These are phyloP conservation scores for Phallusia fumigata DNA, from an alignment of 23 tunicate species.

Conservation along the genomic window DNA sequence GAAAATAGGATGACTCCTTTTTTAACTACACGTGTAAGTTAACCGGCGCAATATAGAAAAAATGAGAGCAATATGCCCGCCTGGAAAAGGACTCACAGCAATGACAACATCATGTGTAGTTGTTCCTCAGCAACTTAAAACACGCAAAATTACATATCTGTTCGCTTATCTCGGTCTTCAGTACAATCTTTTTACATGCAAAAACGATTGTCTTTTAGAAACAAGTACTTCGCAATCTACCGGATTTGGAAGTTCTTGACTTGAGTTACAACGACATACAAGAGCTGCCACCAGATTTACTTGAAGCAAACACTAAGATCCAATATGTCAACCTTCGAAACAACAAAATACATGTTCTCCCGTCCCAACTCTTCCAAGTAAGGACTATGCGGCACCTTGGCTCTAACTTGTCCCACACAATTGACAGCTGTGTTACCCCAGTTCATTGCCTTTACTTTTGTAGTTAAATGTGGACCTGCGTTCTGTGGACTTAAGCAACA, in stretches of 20 bases:
- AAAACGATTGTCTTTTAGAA: slow-evolving; percentile 18
- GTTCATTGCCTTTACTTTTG: neutral
- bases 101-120: too few species aligned
- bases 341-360: slow-evolving; percentile 45
- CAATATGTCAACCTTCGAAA: slow-evolving; percentile 43
- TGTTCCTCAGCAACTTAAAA: too few species aligned
- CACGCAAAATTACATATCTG: too few species aligned
- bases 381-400: neutral
- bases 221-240: slow-evolving; percentile 16
- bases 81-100: too few species aligned
- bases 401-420: too few species aligned
- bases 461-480: neutral
- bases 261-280: slow-evolving; percentile 42
- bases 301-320: slow-evolving; percentile 35
- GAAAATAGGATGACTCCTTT: too few species aligned
- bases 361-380: slow-evolving; percentile 42
- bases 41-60: too few species aligned
- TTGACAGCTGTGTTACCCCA: neutral
- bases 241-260: slow-evolving; percentile 24
- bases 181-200: neutral
- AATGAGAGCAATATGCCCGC: too few species aligned
- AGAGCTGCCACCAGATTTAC: slow-evolving; percentile 25
- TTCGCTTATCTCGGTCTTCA: too few species aligned
- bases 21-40: too few species aligned
- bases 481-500: slow-evolving; percentile 68